Evolutionary conservation across 2,113 vertebrate species (phyloP).

Genomic region (Ornithorhynchus anatinus): DNA sequence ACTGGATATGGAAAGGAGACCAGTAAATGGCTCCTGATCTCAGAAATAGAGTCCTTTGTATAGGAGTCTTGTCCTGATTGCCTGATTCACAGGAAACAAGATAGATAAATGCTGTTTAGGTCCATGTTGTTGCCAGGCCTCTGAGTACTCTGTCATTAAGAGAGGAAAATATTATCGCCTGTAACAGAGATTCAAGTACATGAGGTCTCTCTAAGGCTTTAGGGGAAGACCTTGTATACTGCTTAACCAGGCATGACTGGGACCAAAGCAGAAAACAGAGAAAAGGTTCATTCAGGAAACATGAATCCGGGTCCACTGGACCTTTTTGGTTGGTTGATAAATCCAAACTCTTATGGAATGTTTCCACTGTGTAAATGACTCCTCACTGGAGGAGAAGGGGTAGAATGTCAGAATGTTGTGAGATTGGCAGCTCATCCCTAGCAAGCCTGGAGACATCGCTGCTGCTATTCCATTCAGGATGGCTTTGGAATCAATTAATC

Average conservation of each 20-base stretch:
- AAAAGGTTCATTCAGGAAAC: constrained; percentile 61
- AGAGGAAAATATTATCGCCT: constrained; percentile 64
- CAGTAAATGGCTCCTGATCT: constrained; percentile 8
- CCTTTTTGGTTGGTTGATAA: too few relatives aligned
- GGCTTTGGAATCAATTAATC: too few relatives aligned
- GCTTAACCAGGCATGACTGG: constrained; percentile 41
- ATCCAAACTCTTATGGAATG: too few relatives aligned
- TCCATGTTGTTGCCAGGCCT: constrained; percentile 69
- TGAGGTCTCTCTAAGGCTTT: constrained; percentile 54
- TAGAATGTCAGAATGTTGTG: too few relatives aligned
- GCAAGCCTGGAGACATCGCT: too few relatives aligned
- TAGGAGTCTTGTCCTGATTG: constrained; percentile 59
- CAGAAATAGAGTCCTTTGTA: constrained; percentile 57
- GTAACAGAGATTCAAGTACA: constrained; percentile 61
- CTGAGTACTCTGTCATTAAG: constrained; percentile 74
- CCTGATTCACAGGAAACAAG: constrained; percentile 64
- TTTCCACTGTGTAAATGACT: too few relatives aligned
- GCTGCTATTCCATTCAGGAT: too few relatives aligned
- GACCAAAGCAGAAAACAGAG: constrained; percentile 47
- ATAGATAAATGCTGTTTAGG: constrained; percentile 67
- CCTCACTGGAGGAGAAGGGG: too few relatives aligned
- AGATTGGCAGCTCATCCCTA: too few relatives aligned
- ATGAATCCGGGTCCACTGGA: too few relatives aligned
- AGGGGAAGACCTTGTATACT: constrained; percentile 63
- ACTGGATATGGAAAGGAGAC: neutral